Evolutionary conservation across 2,113 vertebrate genomes (phyloP).

Genomic region (Eurystomus gularis): DNA sequence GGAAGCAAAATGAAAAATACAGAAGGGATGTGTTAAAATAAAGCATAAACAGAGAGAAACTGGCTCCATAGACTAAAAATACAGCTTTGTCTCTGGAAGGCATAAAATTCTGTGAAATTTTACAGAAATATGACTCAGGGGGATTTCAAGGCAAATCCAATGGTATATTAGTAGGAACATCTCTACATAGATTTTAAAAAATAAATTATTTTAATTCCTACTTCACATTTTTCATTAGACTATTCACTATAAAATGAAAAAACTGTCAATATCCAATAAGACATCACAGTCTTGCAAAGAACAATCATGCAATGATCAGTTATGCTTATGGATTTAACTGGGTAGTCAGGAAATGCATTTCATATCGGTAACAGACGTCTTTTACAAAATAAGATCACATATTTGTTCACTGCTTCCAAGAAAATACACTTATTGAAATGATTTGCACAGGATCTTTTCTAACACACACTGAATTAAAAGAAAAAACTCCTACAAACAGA

Average conservation of each 20-base stretch:
- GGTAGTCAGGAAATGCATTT: not conserved
- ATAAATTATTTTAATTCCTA: not conserved
- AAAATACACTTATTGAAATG: not conserved
- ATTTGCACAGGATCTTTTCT: not conserved
- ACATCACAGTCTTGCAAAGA: not conserved
- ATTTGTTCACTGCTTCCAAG: not conserved
- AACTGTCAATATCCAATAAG: not conserved
- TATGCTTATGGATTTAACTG: not conserved
- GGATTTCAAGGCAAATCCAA: not conserved
- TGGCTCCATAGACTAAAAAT: not conserved
- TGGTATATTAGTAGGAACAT: not conserved
- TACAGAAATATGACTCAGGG: not conserved
- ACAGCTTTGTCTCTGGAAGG: not conserved
- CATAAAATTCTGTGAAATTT: not conserved
- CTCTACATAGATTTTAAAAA: not conserved
- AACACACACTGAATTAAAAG: not conserved
- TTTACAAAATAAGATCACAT: not conserved
- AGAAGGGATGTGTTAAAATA: not conserved
- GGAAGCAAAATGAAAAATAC: not conserved
- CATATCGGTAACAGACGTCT: not conserved
- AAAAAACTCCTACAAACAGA: not conserved
- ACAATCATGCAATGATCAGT: not conserved
- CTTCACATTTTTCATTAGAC: not conserved
- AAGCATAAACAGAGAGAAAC: not conserved
- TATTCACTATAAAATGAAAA: not conserved